Conservation (phyloP, 2,888 invertebrate genomes). For the Morinoia aosen region DNA sequence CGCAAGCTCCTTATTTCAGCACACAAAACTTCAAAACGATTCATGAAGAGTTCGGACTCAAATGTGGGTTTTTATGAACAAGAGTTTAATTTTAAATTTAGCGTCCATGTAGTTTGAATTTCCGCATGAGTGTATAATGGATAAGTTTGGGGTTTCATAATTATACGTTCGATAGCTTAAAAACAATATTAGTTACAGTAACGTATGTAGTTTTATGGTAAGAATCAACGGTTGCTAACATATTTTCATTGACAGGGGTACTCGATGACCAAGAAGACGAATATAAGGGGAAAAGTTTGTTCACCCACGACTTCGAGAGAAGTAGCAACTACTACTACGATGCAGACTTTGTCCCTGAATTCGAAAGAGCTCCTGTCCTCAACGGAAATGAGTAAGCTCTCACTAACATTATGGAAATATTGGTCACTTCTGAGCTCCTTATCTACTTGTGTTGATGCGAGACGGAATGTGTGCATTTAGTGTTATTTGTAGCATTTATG, state of each 20-base stretch:
- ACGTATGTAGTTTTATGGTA: too few species aligned
- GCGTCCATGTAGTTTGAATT: neutral
- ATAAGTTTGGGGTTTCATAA: neutral
- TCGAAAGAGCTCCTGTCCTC: constrained; percentile 78
- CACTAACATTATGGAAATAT: neutral
- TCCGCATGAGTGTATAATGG: neutral
- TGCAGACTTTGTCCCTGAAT: constrained; percentile 83
- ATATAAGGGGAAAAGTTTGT: constrained; percentile 82
- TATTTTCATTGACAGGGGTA: constrained; percentile 77
- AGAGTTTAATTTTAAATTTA: neutral
- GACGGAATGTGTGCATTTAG: neutral
- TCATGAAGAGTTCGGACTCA: constrained; percentile 84
- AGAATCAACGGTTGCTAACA: neutral
- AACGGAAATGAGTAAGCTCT: constrained; percentile 77
- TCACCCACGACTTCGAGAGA: constrained; percentile 83
- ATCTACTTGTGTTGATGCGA: neutral
- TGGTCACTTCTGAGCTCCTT: too few species aligned
- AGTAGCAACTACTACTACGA: constrained; percentile 87
- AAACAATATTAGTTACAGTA: neutral
- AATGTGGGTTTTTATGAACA: constrained; percentile 76
- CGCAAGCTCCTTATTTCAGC: constrained; percentile 73
- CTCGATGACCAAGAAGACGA: constrained; percentile 83
- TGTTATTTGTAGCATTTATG: neutral
- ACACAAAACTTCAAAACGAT: constrained; percentile 80
- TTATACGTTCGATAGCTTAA: neutral